Evolutionary conservation across 1,140 invertebrate genomes (phyloP), one percentile per base, ranked within the genome.

Genomic region (Apis cerana): DNA sequence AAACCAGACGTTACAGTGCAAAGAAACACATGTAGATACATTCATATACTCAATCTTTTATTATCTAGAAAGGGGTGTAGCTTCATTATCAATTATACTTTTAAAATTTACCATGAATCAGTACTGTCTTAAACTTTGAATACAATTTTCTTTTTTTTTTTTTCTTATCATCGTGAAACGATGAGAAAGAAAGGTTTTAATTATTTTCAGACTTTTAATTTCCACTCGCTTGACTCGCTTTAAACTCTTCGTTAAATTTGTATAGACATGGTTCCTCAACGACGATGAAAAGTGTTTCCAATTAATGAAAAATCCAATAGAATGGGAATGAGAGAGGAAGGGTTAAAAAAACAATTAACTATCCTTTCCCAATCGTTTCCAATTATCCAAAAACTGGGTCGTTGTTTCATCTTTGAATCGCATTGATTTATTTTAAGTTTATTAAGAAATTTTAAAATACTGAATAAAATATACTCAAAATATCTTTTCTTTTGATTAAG

Each of bases 301-400:
- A 82, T 82, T 82, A 82, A 82, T 56, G 72, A 76, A 82, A 82
- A 82, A 76, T 17, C 17, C 13, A 19, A 33, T 23, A 15, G 50
- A 52, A 82, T 61, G 13, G 74, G 23, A 52, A 50, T n/a, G 10
- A 33, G 19, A 19, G 21, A 33, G n/a, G 33, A 52, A 68, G 43
- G 50, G 15, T 52, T 58, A 12, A 67, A 80, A 59, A 21, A 59
- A 68, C 54, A 68, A 61, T 76, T 61, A 56, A 68, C 62, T n/a
- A 12, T 7, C 13, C 19, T 64, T 54, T 52, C 27, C 52, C 58
- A 59, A 69, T 27, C 27, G 43, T n/a, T 27, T n/a, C 33, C 80
- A 75, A 75, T 75, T 68, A 75, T 17, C n/a, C 43, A 54, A 76
- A 68, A 82, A 82, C 23, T 76, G 21, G 72, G 62, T 75, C 80